Percentiles rank a stretch among this genome's conserved stretches.
phyloP scores from a whole-genome alignment of 2,888 invertebrate species.

The Caenorhabditis sp. region DNA sequence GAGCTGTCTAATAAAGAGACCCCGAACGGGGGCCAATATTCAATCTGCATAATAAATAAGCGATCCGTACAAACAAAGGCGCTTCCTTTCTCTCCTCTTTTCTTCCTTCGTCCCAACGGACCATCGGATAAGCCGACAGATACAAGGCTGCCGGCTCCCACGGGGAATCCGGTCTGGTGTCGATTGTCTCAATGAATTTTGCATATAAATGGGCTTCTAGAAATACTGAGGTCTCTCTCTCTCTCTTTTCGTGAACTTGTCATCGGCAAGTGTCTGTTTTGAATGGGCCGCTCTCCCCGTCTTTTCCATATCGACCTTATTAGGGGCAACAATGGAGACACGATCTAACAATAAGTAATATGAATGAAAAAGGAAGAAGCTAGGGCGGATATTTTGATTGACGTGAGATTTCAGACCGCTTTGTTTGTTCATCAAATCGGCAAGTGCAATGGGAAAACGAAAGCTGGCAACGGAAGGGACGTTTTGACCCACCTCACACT shows the following conservation, averaged over 20 bases:
- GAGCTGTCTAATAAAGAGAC: constrained; percentile 37
- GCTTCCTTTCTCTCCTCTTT: constrained; percentile 29
- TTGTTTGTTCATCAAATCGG: constrained; percentile 28
- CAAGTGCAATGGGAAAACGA: constrained; percentile 1
- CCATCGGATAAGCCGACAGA: constrained; percentile 43
- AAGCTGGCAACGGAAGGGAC: not conserved
- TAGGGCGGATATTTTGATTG: constrained; percentile 30
- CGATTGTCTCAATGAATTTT: constrained; percentile 30
- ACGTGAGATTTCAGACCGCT: constrained; percentile 32
- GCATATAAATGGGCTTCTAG: constrained; percentile 56
- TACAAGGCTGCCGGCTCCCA: constrained; percentile 42
- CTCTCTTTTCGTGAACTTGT: too few species aligned
- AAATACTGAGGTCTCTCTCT: too few species aligned
- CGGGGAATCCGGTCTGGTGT: constrained; percentile 13
- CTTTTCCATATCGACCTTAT: constrained; percentile 14
- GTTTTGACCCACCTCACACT: constrained; percentile 4
- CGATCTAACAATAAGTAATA: constrained; percentile 4
- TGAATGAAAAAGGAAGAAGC: not conserved
- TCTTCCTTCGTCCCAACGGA: constrained; percentile 41
- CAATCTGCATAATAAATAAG: constrained; percentile 61
- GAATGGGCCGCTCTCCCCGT: not conserved
- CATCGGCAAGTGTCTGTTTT: too few species aligned
- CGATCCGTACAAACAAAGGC: constrained; percentile 54
- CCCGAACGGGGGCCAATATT: constrained; percentile 38
- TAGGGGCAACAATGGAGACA: constrained; percentile 8